Base-by-base conservation (phyloP, 2,113 vertebrate species). In the Xiphophorus maculatus region DNA sequence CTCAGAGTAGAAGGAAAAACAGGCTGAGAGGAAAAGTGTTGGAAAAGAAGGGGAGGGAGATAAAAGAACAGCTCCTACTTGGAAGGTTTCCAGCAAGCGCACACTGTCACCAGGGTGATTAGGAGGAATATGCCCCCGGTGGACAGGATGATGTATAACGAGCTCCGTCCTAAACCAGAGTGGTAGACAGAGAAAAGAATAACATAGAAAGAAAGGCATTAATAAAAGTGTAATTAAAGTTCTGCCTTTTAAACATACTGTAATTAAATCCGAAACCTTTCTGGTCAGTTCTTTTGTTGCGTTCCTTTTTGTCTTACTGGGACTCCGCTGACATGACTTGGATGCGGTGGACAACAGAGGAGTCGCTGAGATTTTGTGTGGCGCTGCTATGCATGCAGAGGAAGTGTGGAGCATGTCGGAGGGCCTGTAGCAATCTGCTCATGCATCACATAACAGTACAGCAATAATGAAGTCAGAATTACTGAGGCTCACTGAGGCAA, bases 51-150 rank as follows among this genome's bases (percentile, higher is more conserved):
- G 40, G 37, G 48, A 27, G 37, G 37, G 7, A 42, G 0, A 71
- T 70, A 63, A 85, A 74, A 87, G 27, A 63, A 51, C 37, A 32
- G 67, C 32, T 85, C 94, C 12, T 94, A 97, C 96, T 97, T 99
- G 85, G 97, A 97, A 1, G 97, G 97, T 84, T 97, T 99, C 97
- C 98, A 99, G 91, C 98, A 99, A 88, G 98, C 97, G 17, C 98
- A 99, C 83, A 99, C 97, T 0, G 97, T 97, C 90, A 99, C 97
- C 95, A 99, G 91, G 80, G 97, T 99, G 93, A 98, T 96, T 0
- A 99, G 95, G 77, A 99, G 95, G 88, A 99, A 99, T 91, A 99
- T 99, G 74, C 97, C 97, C 0, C 97, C 98, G 0, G 97, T 99
- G 85, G 97, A 97, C 80, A 99, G 93, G 92, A 99, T 98, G 92